Percentiles rank a stretch among this genome's conserved stretches.
Evolutionary conservation across 2,888 invertebrate genomes (phyloP).

Genomic region (Synergus japonicus): DNA sequence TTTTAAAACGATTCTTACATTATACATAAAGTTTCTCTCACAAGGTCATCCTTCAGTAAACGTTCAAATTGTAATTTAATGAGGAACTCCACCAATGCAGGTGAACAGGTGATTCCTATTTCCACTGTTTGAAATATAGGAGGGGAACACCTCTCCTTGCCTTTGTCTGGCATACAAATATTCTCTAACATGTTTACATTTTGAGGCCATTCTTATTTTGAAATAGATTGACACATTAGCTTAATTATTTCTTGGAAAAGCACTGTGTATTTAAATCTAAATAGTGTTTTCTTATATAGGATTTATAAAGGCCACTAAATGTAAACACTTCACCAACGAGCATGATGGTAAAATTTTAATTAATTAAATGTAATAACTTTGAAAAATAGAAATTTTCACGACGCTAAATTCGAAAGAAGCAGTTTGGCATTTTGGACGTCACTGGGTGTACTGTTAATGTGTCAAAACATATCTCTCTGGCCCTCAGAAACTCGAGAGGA

Average conservation of each 20-base stretch:
- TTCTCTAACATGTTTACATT: neutral
- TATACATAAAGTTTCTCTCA: neutral
- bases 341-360: too few relatives aligned
- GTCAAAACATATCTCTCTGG: conserved; percentile 20
- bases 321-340: too few relatives aligned
- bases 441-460: conserved; percentile 9
- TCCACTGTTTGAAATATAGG: neutral
- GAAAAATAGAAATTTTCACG: too few relatives aligned
- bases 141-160: neutral
- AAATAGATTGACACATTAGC: too few relatives aligned
- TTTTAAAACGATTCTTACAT: neutral
- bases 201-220: too few relatives aligned
- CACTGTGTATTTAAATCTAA: too few relatives aligned
- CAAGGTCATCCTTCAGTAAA: neutral
- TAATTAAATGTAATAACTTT: too few relatives aligned
- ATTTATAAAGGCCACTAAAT: too few relatives aligned
- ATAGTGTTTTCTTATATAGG: too few relatives aligned
- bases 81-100: neutral
- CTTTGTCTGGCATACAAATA: neutral
- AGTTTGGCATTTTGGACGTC: neutral
- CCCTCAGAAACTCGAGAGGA: conserved; percentile 23
- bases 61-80: neutral
- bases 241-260: too few relatives aligned
- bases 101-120: neutral
- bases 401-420: neutral